Percentiles rank a stretch among this genome's conserved stretches.
Evolutionary conservation across 2,888 invertebrate species (phyloP).

Genomic region (Perizoma affinitatum): DNA sequence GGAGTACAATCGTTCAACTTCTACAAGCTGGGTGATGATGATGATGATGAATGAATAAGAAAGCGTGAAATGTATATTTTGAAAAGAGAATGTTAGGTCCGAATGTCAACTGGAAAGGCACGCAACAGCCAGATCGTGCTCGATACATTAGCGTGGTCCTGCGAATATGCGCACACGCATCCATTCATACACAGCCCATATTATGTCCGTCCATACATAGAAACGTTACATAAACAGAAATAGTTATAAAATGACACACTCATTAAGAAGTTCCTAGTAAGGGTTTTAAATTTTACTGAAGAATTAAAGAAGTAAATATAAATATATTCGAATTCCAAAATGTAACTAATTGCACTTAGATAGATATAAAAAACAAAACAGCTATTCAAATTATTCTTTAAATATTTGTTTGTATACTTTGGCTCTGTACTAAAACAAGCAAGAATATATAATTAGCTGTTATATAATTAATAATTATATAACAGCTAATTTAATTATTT

Average conservation of each 20-base stretch:
- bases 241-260: conserved; percentile 1
- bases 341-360: too few species aligned
- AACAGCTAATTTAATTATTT: too few species aligned
- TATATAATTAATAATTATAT: too few species aligned
- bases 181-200: conserved; percentile 23
- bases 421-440: too few species aligned
- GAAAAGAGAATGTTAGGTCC: conserved; percentile 35
- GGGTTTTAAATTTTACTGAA: neutral
- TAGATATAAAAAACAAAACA: too few species aligned
- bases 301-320: neutral
- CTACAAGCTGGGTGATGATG: too few species aligned
- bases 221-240: conserved; percentile 2
- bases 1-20: too few species aligned
- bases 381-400: too few species aligned
- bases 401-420: too few species aligned
- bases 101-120: conserved; percentile 42
- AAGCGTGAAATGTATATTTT: conserved; percentile 14
- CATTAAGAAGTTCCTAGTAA: neutral
- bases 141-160: conserved; percentile 48
- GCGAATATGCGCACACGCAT: conserved; percentile 31
- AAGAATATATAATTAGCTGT: too few species aligned
- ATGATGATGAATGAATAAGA: conserved; percentile 3
- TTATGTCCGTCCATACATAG: conserved; percentile 6
- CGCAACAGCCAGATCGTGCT: conserved; percentile 52
- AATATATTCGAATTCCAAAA: neutral